Percentiles rank a stretch among this genome's conserved stretches.
Conservation (phyloP, 2,797 vertebrate genomes). For the Malacoctenus gilli region DNA sequence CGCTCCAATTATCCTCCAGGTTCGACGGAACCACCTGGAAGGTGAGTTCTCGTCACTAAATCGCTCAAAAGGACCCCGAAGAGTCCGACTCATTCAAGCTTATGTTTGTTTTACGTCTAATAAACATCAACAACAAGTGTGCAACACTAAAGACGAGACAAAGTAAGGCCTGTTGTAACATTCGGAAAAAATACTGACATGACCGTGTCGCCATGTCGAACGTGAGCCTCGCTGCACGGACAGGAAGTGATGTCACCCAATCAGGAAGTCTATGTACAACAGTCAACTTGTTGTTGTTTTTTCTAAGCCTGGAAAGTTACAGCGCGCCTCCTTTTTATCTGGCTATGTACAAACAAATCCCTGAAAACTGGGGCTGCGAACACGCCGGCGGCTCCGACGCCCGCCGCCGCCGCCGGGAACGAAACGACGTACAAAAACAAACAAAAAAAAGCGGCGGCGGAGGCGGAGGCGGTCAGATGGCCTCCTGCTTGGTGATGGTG, state of each 20-base stretch:
- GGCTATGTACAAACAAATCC: conserved; percentile 48
- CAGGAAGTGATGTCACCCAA: conserved; percentile 48
- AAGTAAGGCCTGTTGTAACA: conserved; percentile 80
- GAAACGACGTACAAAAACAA: too few relatives aligned
- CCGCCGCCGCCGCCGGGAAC: too few relatives aligned
- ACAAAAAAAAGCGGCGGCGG: too few relatives aligned
- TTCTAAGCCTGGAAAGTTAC: conserved; percentile 15
- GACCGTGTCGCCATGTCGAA: conserved; percentile 56
- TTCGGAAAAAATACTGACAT: conserved; percentile 72
- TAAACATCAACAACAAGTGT: conserved; percentile 71
- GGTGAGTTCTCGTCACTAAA: conserved; percentile 32
- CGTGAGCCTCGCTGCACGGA: conserved; percentile 49
- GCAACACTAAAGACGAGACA: conserved; percentile 70
- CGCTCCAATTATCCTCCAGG: too few relatives aligned
- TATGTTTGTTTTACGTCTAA: conserved; percentile 27
- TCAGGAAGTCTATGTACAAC: conserved; percentile 49
- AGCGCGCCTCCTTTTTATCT: conserved; percentile 17
- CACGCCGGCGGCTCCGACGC: too few relatives aligned
- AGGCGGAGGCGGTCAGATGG: conserved; percentile 86
- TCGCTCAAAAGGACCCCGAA: conserved; percentile 18
- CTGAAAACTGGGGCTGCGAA: conserved; percentile 39
- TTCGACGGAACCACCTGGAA: conserved; percentile 29
- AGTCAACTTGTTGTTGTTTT: conserved; percentile 2
- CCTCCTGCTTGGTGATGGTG: conserved; percentile 96
- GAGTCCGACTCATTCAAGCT: conserved; percentile 27